Conservation (phyloP, 64 coral and sea anemone species). For the Montipora efflorescens region DNA sequence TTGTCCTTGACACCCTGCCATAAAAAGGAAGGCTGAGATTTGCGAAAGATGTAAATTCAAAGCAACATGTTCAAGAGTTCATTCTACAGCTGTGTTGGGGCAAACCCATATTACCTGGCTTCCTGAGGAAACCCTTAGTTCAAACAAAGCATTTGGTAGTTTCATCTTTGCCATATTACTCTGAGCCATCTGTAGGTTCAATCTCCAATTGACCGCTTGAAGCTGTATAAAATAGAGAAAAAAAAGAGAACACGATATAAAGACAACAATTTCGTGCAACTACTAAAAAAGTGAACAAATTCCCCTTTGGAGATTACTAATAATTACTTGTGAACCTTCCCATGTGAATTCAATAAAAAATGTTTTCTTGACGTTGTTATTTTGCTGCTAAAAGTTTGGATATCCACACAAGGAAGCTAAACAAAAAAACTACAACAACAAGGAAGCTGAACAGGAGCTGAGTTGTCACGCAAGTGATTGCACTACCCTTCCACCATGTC, state of each 20-base stretch:
- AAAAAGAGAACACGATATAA: background rate
- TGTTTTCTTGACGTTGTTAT: too few species aligned
- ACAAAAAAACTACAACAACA: too few species aligned
- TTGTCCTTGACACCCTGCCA: conserved; percentile 80
- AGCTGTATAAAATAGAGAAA: conserved; percentile 47
- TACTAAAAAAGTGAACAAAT: background rate
- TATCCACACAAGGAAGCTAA: too few species aligned
- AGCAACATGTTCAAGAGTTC: too few species aligned
- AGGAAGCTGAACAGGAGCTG: too few species aligned
- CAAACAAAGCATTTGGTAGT: conserved; percentile 94
- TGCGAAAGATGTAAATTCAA: background rate
- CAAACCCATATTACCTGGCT: conserved; percentile 56
- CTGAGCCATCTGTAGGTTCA: conserved; percentile 98
- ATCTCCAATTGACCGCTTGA: conserved; percentile 89
- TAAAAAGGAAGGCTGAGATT: background rate
- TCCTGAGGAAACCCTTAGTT: conserved; percentile 82
- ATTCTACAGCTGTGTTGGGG: background rate
- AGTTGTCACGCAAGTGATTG: too few species aligned
- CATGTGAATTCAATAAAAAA: too few species aligned
- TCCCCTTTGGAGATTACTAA: too few species aligned
- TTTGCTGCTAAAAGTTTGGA: too few species aligned
- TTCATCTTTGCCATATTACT: conserved; percentile 91
- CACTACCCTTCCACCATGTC: too few species aligned
- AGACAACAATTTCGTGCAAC: background rate
- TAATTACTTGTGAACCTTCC: too few species aligned